Evolutionary conservation across 2,888 invertebrate species (phyloP).

Genomic region (Bursaphelenchus okinawaensis): DNA sequence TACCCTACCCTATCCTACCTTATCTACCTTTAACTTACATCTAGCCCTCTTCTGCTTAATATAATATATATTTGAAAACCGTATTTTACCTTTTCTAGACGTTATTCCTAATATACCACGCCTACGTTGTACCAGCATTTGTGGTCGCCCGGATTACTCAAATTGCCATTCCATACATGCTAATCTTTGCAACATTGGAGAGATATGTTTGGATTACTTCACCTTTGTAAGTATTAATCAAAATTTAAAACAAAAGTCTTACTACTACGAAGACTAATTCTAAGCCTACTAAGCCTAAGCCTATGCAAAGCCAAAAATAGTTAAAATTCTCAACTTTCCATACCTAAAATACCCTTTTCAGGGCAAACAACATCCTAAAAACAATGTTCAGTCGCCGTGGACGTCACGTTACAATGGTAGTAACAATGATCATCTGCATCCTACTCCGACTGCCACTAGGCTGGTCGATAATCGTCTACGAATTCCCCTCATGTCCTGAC

Average conservation of each 20-base stretch:
- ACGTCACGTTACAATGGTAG: constrained; percentile 42
- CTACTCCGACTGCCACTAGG: constrained; percentile 41
- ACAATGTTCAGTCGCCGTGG: constrained; percentile 46
- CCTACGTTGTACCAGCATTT: constrained; percentile 53
- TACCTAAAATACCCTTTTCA: constrained; percentile 12
- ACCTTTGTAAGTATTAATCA: constrained; percentile 33
- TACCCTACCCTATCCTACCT: no score
- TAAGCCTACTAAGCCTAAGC: no score
- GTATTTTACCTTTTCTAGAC: constrained; percentile 8
- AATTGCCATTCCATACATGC: constrained; percentile 55
- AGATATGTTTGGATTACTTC: constrained; percentile 49
- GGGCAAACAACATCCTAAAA: constrained; percentile 31
- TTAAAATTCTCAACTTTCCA: no score
- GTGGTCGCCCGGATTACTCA: constrained; percentile 34
- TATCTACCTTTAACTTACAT: no score
- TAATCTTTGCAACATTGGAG: constrained; percentile 56
- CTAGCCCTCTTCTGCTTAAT: not conserved
- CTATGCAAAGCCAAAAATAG: no score
- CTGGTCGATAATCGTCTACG: constrained; percentile 40
- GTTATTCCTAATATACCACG: constrained; percentile 48
- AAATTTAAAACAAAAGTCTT: no score
- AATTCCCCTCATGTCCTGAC: constrained; percentile 44
- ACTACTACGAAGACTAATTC: no score
- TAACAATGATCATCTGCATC: constrained; percentile 36
- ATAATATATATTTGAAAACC: not conserved